Evolutionary conservation across 2,888 invertebrate genomes (phyloP).

Genomic region (Belgica antarctica): DNA sequence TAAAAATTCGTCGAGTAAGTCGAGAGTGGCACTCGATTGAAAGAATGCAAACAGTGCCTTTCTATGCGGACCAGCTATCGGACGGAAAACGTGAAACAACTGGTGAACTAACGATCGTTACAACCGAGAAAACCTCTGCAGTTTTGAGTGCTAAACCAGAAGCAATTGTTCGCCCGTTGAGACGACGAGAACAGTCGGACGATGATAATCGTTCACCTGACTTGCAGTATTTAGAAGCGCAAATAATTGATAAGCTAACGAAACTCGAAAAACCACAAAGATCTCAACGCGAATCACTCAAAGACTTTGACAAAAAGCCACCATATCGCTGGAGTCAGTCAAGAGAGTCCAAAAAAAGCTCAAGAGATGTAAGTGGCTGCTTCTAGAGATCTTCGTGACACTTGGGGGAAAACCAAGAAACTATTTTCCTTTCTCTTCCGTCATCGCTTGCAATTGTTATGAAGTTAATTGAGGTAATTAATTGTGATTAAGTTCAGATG

Average conservation of each 20-base stretch:
- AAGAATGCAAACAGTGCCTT: slow-evolving; percentile 37
- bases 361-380: slow-evolving; percentile 31
- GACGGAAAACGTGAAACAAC: slow-evolving; percentile 31
- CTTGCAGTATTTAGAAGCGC: slow-evolving; percentile 51
- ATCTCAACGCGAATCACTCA: not conserved
- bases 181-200: slow-evolving; percentile 50
- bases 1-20: not conserved
- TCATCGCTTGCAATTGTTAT: not conserved
- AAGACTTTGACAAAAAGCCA: slow-evolving; percentile 15
- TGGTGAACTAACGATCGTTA: slow-evolving; percentile 21
- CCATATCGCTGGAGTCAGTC: not conserved
- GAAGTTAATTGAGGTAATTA: too few relatives aligned
- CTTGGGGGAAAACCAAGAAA: slow-evolving; percentile 17
- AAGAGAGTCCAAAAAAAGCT: slow-evolving; percentile 10
- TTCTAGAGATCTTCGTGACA: not conserved
- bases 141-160: slow-evolving; percentile 55
- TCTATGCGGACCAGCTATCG: slow-evolving; percentile 17
- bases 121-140: not conserved
- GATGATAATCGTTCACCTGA: slow-evolving; percentile 47
- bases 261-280: slow-evolving; percentile 25
- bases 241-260: slow-evolving; percentile 37
- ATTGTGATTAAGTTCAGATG: too few relatives aligned
- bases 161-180: slow-evolving; percentile 59
- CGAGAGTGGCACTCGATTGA: slow-evolving; percentile 19
- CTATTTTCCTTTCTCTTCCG: not conserved